These are phyloP conservation scores for Caerostris extrusa DNA, from an alignment of 1,140 invertebrate species.

Conservation along the genomic window DNA sequence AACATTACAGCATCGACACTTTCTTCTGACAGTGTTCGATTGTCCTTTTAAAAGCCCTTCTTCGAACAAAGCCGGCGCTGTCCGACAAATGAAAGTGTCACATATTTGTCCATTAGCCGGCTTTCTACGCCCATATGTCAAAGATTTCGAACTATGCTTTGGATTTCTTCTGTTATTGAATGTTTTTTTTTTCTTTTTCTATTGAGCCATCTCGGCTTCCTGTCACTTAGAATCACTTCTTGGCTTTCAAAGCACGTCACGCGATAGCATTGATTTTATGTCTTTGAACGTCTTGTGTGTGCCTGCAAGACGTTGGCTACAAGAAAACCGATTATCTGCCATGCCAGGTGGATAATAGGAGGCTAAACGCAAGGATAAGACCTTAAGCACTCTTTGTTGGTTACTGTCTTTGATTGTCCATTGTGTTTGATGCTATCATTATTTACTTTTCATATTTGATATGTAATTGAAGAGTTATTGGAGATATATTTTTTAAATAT, in stretches of 20 bases:
- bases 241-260: background rate
- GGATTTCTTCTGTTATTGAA: background rate
- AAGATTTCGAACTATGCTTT: background rate
- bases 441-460: background rate
- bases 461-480: no score
- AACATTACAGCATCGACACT: background rate
- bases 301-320: background rate
- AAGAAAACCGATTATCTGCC: background rate
- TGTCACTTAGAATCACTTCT: conserved; percentile 63
- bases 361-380: background rate
- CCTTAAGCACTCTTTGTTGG: background rate
- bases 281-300: background rate
- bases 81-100: background rate
- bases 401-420: background rate
- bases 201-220: conserved; percentile 22
- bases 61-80: background rate
- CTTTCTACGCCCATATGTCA: background rate
- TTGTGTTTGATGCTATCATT: background rate
- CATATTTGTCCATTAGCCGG: conserved; percentile 27
- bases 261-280: conserved; percentile 47
- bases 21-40: background rate
- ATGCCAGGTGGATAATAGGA: background rate
- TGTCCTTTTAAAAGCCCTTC: background rate
- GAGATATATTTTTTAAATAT: no score
- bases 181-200: background rate